Evolutionary conservation across 2,888 invertebrate genomes (phyloP).

Genomic region (Anodontia alba): DNA sequence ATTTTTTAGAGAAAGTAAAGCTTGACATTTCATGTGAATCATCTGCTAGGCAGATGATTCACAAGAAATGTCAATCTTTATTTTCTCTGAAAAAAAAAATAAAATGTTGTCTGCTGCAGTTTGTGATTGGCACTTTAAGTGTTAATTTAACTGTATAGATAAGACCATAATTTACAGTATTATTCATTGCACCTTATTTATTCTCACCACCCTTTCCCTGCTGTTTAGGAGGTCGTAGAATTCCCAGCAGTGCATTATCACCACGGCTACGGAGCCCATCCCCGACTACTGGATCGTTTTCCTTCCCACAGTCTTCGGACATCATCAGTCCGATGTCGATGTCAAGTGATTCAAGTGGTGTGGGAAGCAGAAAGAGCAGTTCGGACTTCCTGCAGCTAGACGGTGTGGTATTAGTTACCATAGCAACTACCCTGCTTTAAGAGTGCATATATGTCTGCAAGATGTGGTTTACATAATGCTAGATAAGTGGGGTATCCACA

Average conservation of each 20-base stretch:
- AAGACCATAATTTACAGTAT: background rate
- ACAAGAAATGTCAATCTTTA: too few relatives aligned
- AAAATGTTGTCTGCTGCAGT: too few relatives aligned
- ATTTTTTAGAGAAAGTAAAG: too few relatives aligned
- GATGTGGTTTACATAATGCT: too few relatives aligned
- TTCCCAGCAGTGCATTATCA: conserved; percentile 74
- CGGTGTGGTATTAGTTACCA: conserved; percentile 71
- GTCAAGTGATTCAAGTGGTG: conserved; percentile 92
- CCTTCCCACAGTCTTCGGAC: conserved; percentile 70
- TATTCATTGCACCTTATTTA: background rate
- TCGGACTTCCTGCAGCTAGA: conserved; percentile 87
- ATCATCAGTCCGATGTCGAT: conserved; percentile 73
- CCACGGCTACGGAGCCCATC: conserved; percentile 78
- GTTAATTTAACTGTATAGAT: too few relatives aligned
- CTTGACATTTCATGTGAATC: too few relatives aligned
- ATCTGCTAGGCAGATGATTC: too few relatives aligned
- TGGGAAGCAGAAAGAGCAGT: conserved; percentile 95
- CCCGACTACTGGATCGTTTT: conserved; percentile 70
- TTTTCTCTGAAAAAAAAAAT: too few relatives aligned
- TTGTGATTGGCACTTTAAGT: too few relatives aligned
- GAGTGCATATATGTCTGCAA: background rate
- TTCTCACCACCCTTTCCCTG: background rate
- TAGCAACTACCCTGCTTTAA: conserved; percentile 1
- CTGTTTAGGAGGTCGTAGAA: conserved; percentile 65
- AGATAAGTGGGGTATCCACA: too few relatives aligned